Evolutionary conservation across 2,888 invertebrate genomes (phyloP).

Genomic region (Chalcis sispes): DNA sequence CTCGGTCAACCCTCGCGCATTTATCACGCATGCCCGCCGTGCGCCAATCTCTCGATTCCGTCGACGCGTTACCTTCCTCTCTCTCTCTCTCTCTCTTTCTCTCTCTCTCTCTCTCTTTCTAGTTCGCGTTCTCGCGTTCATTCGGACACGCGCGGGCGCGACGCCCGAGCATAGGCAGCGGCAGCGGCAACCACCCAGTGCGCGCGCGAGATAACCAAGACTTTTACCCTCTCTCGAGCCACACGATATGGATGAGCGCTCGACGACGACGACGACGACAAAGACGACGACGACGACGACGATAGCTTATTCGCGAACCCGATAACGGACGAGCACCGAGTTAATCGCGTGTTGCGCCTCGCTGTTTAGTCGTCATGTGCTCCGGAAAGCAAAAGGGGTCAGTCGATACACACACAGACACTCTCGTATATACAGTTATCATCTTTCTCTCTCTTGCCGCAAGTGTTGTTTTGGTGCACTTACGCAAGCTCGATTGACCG

Average conservation of each 20-base stretch:
- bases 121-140: slow-evolving; percentile 48
- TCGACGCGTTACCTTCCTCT: slow-evolving; percentile 53
- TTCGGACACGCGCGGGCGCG: too few species aligned
- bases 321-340: too few species aligned
- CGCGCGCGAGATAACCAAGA: too few species aligned
- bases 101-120: slow-evolving; percentile 49
- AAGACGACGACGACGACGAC: too few species aligned
- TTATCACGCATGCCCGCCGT: slow-evolving; percentile 68
- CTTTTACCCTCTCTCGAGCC: slow-evolving; percentile 25
- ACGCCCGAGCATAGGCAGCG: slow-evolving; percentile 12
- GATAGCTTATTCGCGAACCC: too few species aligned
- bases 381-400: slow-evolving; percentile 59
- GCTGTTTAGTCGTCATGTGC: too few species aligned
- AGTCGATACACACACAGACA: slow-evolving; percentile 64
- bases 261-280: slow-evolving; percentile 39
- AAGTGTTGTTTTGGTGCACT: neutral
- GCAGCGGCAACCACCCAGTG: too few species aligned
- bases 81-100: slow-evolving; percentile 48
- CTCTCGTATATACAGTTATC: slow-evolving; percentile 21
- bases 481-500: neutral
- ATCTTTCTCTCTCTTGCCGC: too few species aligned
- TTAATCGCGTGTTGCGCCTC: too few species aligned
- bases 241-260: slow-evolving; percentile 52
- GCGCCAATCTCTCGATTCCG: slow-evolving; percentile 51
- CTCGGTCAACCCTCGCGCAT: slow-evolving; percentile 49